phyloP scores from a whole-genome alignment of 2,888 invertebrate species.

The Bursaphelenchus okinawaensis region DNA sequence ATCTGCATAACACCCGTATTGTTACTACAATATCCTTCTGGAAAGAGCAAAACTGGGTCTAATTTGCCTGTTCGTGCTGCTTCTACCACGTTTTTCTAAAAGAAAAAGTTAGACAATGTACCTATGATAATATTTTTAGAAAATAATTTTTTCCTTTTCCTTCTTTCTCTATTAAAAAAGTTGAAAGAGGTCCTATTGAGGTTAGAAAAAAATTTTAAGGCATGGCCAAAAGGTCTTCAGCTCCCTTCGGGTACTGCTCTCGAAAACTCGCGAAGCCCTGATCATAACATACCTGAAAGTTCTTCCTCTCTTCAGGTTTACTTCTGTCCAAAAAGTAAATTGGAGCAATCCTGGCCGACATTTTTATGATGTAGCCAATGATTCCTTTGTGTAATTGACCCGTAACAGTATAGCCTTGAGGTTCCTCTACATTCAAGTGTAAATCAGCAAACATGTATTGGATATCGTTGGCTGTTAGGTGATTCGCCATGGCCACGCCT shows the following conservation, averaged over 20 bases:
- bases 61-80: constrained; percentile 12
- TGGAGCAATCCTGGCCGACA: constrained; percentile 12
- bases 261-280: not conserved
- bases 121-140: not conserved
- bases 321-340: constrained; percentile 19
- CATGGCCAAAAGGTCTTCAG: no score
- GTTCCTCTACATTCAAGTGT: not conserved
- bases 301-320: constrained; percentile 17
- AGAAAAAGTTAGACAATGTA: not conserved
- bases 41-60: constrained; percentile 21
- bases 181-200: no score
- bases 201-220: no score
- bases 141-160: no score
- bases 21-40: constrained; percentile 34
- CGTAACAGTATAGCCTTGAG: constrained; percentile 24
- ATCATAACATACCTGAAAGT: constrained; percentile 14
- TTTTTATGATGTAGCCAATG: constrained; percentile 24
- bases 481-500: constrained; percentile 25
- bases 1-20: constrained; percentile 32
- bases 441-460: constrained; percentile 24
- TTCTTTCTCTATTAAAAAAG: no score
- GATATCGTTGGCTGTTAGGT: constrained; percentile 25
- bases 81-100: constrained; percentile 18
- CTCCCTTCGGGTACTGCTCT: no score
- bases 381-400: constrained; percentile 23